These are phyloP conservation scores for Pristiophorus japonicus DNA, from an alignment of 2,113 vertebrate genomes.

Conservation along the genomic window DNA sequence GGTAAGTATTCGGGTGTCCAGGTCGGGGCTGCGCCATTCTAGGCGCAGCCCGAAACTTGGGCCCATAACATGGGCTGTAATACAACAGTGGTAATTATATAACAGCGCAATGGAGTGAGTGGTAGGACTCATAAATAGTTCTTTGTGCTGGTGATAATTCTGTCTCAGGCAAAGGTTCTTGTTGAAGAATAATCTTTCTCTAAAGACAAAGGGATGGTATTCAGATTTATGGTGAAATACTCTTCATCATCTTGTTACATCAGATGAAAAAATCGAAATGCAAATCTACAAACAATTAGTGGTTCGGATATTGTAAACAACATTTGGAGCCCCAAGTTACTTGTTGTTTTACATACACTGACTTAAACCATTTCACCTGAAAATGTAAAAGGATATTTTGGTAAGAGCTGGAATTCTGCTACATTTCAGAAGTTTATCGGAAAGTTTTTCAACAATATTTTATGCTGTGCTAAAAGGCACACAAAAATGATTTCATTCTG, in stretches of 20 bases:
- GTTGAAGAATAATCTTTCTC: neutral
- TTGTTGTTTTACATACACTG: neutral
- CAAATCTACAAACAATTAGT: neutral
- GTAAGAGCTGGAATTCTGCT: neutral
- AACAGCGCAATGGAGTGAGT: neutral
- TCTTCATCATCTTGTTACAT: neutral
- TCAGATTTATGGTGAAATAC: neutral
- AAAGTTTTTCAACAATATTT: neutral
- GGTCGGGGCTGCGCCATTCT: too few relatives aligned
- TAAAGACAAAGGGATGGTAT: neutral
- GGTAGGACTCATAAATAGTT: neutral
- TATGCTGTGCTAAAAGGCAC: neutral
- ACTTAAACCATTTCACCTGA: neutral
- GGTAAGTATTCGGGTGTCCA: too few relatives aligned
- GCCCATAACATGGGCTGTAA: neutral
- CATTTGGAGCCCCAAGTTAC: neutral
- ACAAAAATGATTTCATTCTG: neutral
- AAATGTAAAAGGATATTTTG: neutral
- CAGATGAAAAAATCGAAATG: neutral
- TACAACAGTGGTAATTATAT: neutral
- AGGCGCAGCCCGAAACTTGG: too few relatives aligned
- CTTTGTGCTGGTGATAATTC: neutral
- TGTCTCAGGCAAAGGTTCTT: neutral
- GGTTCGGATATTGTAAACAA: neutral
- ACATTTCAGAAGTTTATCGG: neutral